Base-by-base conservation (phyloP, 2,888 invertebrate genomes). In the Tuta absoluta region DNA sequence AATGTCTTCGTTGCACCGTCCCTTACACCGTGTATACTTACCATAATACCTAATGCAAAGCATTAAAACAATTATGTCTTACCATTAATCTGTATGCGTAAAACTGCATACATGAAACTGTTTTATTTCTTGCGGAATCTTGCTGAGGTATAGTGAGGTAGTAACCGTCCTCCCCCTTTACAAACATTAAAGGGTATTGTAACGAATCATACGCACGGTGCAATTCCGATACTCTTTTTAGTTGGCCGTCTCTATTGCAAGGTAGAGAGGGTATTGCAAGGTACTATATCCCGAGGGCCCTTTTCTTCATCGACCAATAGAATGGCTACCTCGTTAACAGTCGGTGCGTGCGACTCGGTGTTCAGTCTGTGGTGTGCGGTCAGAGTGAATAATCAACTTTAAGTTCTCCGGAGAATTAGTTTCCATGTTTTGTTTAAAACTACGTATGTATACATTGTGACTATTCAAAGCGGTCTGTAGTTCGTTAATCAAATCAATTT, bases 201-300 rank as follows among this genome's bases (percentile, higher is more conserved):
- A 48, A 17, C 48, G 48, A n/a, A 53, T 53, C 53, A 53, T 53
- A 53, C 21, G 14, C 19, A 21, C 28, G 17, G 23, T 71, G 69
- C 41, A 68, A 64, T 48, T 71, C 67, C 12, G 69, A 67, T 7
- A 71, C 66, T 41, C 66, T 41, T 65, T 69, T 66, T 37, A 69
- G 66, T 24, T 67, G 60, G n/a, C 68, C 67, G 51, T 67, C 68
- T 68, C 63, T 68, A 49, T 65, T 48, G 24, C n/a, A n/a, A n/a
- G n/a, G n/a, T n/a, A n/a, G n/a, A n/a, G n/a, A n/a, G n/a, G n/a
- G n/a, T n/a, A n/a, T n/a, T 64, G 64, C 24, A 66, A 21, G 21
- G n/a, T n/a, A 69, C 67, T 63, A 70, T 69, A 66, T 68, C 67
- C 21, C 71, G 33, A 45, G 66, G 65, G n/a, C 66, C 69, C 65